A percentile compares a stretch with the other conserved stretches of the same genome.
Evolutionary conservation across 2,888 invertebrate species (phyloP).

Genomic region (Phytoseiulus persimilis): DNA sequence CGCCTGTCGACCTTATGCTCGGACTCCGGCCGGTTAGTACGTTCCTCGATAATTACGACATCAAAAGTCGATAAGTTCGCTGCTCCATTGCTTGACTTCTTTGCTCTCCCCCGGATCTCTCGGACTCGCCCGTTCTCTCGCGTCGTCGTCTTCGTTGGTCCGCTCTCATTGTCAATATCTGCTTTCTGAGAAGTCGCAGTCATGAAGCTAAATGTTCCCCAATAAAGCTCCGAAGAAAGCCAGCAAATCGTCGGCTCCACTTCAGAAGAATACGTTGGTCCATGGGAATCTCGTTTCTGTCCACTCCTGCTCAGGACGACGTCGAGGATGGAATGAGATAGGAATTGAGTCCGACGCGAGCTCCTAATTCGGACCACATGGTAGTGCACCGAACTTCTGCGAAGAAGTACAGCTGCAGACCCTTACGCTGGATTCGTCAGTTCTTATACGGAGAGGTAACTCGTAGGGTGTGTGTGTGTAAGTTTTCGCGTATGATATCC

Average conservation of each 20-base stretch:
- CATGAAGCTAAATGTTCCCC: background rate
- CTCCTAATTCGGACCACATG: too few species aligned
- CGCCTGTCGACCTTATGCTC: slow-evolving; percentile 5
- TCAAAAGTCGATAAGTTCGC: background rate
- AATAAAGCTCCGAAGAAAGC: background rate
- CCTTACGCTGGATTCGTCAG: too few species aligned
- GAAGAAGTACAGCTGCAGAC: too few species aligned
- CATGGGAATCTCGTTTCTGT: background rate
- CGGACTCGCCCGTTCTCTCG: background rate
- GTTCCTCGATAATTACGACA: background rate
- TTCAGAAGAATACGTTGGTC: background rate
- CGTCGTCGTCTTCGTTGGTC: background rate
- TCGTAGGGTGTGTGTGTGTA: too few species aligned
- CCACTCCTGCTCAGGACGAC: too few species aligned
- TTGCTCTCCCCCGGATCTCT: background rate
- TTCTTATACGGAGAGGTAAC: too few species aligned
- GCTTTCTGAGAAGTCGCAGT: background rate
- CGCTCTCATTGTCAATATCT: background rate
- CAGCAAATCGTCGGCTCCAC: background rate
- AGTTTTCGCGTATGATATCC: background rate
- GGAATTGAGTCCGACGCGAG: too few species aligned
- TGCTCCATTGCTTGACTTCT: background rate
- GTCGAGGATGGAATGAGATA: too few species aligned
- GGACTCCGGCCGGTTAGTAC: background rate
- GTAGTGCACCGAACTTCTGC: too few species aligned